Conservation (phyloP, 2,113 vertebrate species). For the Ailuropoda melanoleuca region DNA sequence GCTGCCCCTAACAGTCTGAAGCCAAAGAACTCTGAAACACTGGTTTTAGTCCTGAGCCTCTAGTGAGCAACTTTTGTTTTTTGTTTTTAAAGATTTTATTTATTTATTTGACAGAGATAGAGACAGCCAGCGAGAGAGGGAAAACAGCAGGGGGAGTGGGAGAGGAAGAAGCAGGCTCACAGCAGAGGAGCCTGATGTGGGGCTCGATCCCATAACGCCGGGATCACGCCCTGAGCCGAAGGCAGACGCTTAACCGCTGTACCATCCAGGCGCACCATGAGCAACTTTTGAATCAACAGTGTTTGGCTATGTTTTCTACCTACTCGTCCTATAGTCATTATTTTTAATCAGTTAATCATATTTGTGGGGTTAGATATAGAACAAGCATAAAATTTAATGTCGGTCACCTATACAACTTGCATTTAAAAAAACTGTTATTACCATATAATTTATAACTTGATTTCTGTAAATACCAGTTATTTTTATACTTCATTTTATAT, state of each 20-base stretch:
- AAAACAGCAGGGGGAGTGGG: too few species aligned
- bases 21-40: not conserved
- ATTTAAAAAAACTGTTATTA: not conserved
- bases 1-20: not conserved
- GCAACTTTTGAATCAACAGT: not conserved
- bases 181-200: too few species aligned
- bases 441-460: not conserved
- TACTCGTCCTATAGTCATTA: not conserved
- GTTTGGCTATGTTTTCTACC: not conserved
- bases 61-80: not conserved
- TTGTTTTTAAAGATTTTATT: too few species aligned
- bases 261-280: too few species aligned
- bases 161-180: too few species aligned
- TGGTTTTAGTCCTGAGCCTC: not conserved
- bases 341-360: not conserved
- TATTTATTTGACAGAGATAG: too few species aligned
- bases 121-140: too few species aligned
- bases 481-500: slow-evolving; percentile 2
- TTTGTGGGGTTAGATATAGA: not conserved
- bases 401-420: not conserved
- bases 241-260: too few species aligned
- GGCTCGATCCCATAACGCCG: too few species aligned
- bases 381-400: not conserved
- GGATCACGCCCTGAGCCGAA: too few species aligned
- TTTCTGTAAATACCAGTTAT: not conserved